Evolutionary conservation across 2,113 vertebrate species (phyloP).

Genomic region (Nettapus auritus): DNA sequence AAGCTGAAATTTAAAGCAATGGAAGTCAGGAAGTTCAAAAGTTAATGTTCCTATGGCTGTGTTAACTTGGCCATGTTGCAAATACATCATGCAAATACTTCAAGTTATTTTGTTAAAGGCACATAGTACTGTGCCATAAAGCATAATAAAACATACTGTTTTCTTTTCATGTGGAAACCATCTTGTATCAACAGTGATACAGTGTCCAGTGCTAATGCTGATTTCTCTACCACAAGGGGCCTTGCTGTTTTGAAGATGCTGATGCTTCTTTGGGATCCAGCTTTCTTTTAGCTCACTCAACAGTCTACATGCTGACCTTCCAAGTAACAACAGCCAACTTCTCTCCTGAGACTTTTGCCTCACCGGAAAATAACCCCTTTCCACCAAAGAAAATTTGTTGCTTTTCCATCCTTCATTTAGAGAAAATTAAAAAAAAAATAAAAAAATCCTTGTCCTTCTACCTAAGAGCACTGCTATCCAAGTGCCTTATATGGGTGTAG

Average conservation of each 20-base stretch:
- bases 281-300: not conserved
- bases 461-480: not conserved
- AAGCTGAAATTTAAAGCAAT: conserved; percentile 62
- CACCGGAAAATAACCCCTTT: conserved; percentile 6
- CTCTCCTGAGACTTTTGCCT: not conserved
- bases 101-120: conserved; percentile 55
- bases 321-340: not conserved
- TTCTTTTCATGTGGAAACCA: conserved; percentile 34
- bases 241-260: not conserved
- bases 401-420: not conserved
- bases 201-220: not conserved
- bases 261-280: not conserved
- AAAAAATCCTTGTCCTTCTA: not conserved
- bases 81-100: conserved; percentile 58
- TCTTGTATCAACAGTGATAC: not conserved
- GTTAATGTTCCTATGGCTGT: conserved; percentile 63
- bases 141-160: conserved; percentile 34
- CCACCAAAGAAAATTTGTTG: conserved; percentile 9
- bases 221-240: not conserved
- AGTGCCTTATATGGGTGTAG: not conserved
- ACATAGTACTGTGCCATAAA: conserved; percentile 16
- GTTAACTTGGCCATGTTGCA: conserved; percentile 64
- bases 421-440: not conserved
- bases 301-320: not conserved
- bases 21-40: conserved; percentile 73